Percentiles rank a stretch among this genome's conserved stretches.
These are phyloP conservation scores for Halyomorpha halys DNA, from an alignment of 1,140 invertebrate genomes.

Conservation along the genomic window DNA sequence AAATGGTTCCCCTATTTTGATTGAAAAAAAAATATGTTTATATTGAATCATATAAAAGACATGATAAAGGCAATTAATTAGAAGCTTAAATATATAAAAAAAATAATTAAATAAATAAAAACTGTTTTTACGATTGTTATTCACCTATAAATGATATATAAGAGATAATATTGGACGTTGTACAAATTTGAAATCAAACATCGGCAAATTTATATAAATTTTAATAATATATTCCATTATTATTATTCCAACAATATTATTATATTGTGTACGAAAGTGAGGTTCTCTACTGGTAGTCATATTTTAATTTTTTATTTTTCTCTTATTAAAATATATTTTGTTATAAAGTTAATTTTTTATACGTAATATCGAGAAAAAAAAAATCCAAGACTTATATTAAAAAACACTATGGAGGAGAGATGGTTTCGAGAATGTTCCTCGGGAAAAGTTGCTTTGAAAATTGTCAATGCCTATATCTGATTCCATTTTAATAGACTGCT, in stretches of 20 bases:
- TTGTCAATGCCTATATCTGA: slow-evolving; percentile 22
- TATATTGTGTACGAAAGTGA: slow-evolving; percentile 1
- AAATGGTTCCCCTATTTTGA: background rate
- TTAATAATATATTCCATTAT: background rate
- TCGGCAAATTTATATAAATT: background rate
- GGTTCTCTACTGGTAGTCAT: slow-evolving; percentile 21
- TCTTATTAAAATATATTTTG: slow-evolving; percentile 22
- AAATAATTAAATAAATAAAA: slow-evolving; percentile 5
- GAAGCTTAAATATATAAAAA: slow-evolving; percentile 6
- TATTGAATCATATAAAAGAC: slow-evolving; percentile 16
- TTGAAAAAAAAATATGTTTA: background rate
- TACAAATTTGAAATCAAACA: slow-evolving; percentile 6
- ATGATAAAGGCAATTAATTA: slow-evolving; percentile 11
- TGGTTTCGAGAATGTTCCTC: slow-evolving; percentile 6
- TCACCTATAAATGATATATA: background rate
- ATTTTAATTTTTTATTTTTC: slow-evolving; percentile 11
- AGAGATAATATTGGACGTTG: slow-evolving; percentile 9
- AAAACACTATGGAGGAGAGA: slow-evolving; percentile 17
- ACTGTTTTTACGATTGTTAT: slow-evolving; percentile 10
- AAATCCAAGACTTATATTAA: slow-evolving; percentile 24
- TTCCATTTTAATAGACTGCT: slow-evolving; percentile 26
- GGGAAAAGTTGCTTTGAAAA: slow-evolving; percentile 17
- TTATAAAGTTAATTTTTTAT: slow-evolving; percentile 22
- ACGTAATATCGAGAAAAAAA: slow-evolving; percentile 12
- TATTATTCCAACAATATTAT: background rate